Base-by-base conservation (phyloP, 2,113 vertebrate species). In the Falcunculus frontatus region DNA sequence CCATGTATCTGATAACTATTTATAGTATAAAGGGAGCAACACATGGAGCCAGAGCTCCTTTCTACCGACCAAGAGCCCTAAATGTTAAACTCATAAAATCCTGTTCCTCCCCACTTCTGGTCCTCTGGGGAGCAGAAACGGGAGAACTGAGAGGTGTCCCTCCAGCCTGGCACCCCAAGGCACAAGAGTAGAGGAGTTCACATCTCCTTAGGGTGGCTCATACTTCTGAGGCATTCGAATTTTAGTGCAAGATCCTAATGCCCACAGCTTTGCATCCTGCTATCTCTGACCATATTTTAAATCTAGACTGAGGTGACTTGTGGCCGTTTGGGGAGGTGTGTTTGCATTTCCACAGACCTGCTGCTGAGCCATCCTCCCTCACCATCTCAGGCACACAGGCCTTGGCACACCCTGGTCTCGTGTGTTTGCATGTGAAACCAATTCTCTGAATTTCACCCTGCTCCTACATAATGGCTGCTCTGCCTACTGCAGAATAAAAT, bases 401-500 rank as follows among this genome's bases (percentile, higher is more conserved):
- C 65, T 92, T 82, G 76, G 52, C 46, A 49, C 70, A 87, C 32
- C 18, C 55, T 47, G 57, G 42, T 65, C 63, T 57, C 3, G 4
- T 77, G 74, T 65, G 46, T 79, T 84, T 94, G 73, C 84, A 26
- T 32, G 22, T 90, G 75, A 85, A 93, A 93, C 55, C 44, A 30
- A 42, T 86, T 57, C 62, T 67, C 75, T 80, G 72, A 72, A 93
- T 67, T 81, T 70, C 64, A 74, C 74, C 84, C 69, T 84, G 82
- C 64, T 86, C 52, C 76, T 81, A 78, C 52, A 30, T 59, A 94
- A 90, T 86, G 90, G 60, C 82, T 90, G 53, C 59, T 89, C 85
- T 95, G 90, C 90, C 85, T 74, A 84, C 88, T 74, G 88, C 69
- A 60, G 85, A 64, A 92, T 93, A 95, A 96, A 96, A 93, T 96